These are phyloP conservation scores for Gallinago undulata DNA, from an alignment of 2,113 vertebrate species.

Conservation along the genomic window DNA sequence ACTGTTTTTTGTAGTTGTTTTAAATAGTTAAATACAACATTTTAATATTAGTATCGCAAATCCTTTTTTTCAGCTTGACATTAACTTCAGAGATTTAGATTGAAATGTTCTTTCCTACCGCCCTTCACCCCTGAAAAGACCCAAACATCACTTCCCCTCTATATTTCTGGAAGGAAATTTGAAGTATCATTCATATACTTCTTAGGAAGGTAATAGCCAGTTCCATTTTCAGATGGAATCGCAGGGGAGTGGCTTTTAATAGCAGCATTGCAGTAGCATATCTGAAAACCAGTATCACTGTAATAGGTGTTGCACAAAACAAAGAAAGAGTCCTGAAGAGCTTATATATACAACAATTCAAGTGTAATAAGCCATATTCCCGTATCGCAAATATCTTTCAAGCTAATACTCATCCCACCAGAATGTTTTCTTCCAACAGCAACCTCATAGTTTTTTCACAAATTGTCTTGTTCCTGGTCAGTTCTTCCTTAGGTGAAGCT, in stretches of 20 bases:
- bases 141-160: neutral
- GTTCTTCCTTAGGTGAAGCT: neutral
- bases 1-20: neutral
- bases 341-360: neutral
- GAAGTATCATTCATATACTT: neutral
- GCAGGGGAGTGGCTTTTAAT: neutral
- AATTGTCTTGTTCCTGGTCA: neutral
- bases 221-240: neutral
- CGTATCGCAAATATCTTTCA: neutral
- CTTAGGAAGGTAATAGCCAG: neutral
- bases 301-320: neutral
- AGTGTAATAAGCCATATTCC: neutral
- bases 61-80: neutral
- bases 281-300: neutral
- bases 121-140: neutral
- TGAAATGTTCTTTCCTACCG: neutral
- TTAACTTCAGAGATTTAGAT: neutral
- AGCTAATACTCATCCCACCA: neutral
- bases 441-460: neutral
- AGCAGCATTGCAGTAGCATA: neutral
- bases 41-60: neutral
- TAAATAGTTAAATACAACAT: neutral
- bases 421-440: neutral
- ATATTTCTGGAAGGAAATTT: neutral
- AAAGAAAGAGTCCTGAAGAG: neutral